phyloP scores from a whole-genome alignment of 2,888 invertebrate genomes.

The Pomacea canaliculata region DNA sequence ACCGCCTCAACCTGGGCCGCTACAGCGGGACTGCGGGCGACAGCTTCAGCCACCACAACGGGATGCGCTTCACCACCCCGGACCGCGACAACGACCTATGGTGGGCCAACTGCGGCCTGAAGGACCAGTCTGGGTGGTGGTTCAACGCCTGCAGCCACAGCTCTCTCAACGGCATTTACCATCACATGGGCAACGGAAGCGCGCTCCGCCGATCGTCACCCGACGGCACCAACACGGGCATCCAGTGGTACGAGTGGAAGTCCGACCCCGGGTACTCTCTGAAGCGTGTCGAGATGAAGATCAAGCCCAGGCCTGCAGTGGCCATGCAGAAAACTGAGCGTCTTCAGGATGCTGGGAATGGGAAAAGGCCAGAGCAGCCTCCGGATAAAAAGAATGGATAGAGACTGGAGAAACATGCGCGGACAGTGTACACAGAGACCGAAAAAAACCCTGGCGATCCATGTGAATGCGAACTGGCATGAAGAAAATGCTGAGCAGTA shows the following conservation, averaged over 20 bases:
- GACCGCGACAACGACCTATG: constrained; percentile 86
- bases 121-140: constrained; percentile 63
- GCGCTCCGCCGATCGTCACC: constrained; percentile 35
- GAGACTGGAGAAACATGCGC: background rate
- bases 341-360: background rate
- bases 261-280: constrained; percentile 50
- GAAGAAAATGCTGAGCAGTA: no score
- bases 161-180: constrained; percentile 57
- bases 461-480: background rate
- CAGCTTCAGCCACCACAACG: constrained; percentile 87
- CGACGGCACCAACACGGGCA: constrained; percentile 54
- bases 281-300: constrained; percentile 53
- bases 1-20: constrained; percentile 79
- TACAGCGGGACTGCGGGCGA: constrained; percentile 87
- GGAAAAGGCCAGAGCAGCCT: background rate
- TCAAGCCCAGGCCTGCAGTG: constrained; percentile 47
- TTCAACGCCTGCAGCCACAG: constrained; percentile 56
- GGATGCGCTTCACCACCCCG: constrained; percentile 90
- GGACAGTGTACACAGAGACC: no score
- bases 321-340: background rate
- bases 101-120: constrained; percentile 54
- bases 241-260: constrained; percentile 59
- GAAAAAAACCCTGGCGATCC: no score
- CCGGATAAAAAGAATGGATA: background rate
- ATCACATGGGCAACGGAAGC: constrained; percentile 32